Percentiles rank a stretch among this genome's conserved stretches.
phyloP scores from a whole-genome alignment of 2,113 vertebrate genomes.

The Micronycteris hirsuta region DNA sequence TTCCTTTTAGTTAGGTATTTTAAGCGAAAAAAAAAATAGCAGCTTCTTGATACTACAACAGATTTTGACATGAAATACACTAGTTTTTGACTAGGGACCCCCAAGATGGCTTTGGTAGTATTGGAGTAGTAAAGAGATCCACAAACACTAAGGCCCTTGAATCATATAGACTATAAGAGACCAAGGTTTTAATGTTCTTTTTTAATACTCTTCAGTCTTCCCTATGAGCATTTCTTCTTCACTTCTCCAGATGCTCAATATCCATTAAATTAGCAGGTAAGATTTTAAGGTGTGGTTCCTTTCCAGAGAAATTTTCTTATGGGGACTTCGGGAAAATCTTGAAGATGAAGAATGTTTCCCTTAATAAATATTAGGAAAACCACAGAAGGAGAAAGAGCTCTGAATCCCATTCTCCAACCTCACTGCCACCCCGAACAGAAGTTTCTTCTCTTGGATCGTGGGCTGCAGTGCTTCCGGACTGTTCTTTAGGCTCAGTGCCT shows the following conservation, averaged over 20 bases:
- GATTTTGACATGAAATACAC: background rate
- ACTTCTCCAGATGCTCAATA: background rate
- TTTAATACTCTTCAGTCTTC: background rate
- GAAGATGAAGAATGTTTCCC: background rate
- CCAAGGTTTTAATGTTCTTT: constrained; percentile 1
- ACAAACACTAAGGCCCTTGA: background rate
- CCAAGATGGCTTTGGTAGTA: background rate
- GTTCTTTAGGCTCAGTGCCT: background rate
- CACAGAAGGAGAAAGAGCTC: background rate
- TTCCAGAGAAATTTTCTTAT: constrained; percentile 4
- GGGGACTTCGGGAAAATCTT: background rate
- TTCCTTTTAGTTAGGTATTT: background rate
- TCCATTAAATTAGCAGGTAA: background rate
- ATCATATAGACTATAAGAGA: background rate
- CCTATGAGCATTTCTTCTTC: background rate
- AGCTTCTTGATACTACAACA: background rate
- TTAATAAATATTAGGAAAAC: background rate
- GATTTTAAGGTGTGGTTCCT: background rate
- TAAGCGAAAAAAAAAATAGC: background rate
- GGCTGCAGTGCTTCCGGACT: background rate
- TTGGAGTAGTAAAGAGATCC: background rate
- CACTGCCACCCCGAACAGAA: background rate
- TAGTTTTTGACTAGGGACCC: background rate
- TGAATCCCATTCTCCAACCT: background rate
- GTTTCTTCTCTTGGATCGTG: background rate